Percentiles rank a stretch among this genome's conserved stretches.
Conservation (phyloP, 2,797 vertebrate genomes). For the Eutrigla gurnardus region DNA sequence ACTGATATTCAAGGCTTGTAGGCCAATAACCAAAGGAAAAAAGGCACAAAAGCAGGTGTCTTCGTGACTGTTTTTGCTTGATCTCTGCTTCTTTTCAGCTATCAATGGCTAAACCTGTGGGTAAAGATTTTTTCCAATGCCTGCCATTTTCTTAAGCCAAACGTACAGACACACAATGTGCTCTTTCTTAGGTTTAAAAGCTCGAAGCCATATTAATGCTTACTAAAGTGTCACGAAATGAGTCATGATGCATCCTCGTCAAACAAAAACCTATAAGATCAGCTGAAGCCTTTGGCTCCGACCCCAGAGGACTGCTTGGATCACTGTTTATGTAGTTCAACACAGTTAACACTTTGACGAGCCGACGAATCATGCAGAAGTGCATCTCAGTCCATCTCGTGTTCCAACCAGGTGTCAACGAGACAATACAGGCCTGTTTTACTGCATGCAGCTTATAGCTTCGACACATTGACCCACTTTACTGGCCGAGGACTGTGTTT, state of each 20-base stretch:
- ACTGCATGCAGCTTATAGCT: constrained; percentile 42
- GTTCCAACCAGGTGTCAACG: constrained; percentile 62
- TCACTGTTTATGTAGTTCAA: constrained; percentile 54
- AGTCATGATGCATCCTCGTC: constrained; percentile 31
- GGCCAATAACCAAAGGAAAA: neutral
- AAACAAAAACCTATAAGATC: constrained; percentile 54
- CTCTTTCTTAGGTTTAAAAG: constrained; percentile 31
- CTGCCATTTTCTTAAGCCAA: constrained; percentile 5
- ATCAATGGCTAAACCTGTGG: neutral
- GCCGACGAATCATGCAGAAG: constrained; percentile 13
- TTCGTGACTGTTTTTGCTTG: neutral
- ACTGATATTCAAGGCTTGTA: neutral
- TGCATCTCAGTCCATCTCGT: constrained; percentile 43
- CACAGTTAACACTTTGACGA: constrained; percentile 52
- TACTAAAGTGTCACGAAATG: constrained; percentile 33
- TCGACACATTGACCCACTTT: constrained; percentile 73
- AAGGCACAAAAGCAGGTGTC: neutral
- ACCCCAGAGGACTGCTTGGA: constrained; percentile 37
- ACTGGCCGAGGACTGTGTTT: constrained; percentile 29
- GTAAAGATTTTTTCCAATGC: neutral
- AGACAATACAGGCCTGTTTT: constrained; percentile 63
- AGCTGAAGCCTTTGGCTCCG: constrained; percentile 55
- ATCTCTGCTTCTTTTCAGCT: constrained; percentile 3
- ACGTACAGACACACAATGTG: constrained; percentile 23
- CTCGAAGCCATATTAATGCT: constrained; percentile 12